Percentiles rank a stretch among this genome's conserved stretches.
phyloP scores from a whole-genome alignment of 2,888 invertebrate genomes.

The Brenthis hecate region DNA sequence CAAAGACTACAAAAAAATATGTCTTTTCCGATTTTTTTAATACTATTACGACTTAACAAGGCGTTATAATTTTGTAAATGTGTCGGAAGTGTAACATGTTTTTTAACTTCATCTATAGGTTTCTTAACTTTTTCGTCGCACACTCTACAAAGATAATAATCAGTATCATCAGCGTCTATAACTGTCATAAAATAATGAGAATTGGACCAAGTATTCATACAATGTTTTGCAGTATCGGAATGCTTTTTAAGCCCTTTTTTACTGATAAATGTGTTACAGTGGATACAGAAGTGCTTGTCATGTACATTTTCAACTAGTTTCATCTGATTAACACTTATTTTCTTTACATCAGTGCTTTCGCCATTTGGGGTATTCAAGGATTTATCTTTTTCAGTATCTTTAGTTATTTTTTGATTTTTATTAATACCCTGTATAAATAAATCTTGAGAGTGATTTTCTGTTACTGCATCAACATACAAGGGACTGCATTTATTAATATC shows the following conservation, averaged over 20 bases:
- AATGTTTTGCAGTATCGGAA: slow-evolving; percentile 16
- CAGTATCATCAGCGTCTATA: neutral
- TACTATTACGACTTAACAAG: neutral
- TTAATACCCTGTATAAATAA: neutral
- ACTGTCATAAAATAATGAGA: slow-evolving; percentile 24
- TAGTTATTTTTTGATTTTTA: neutral
- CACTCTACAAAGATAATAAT: slow-evolving; percentile 27
- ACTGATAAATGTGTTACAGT: slow-evolving; percentile 25
- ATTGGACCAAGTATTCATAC: slow-evolving; percentile 20
- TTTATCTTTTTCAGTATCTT: neutral
- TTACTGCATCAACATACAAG: no score
- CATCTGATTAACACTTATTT: neutral
- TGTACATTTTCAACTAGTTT: neutral
- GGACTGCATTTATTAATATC: no score
- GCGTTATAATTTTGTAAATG: slow-evolving; percentile 6
- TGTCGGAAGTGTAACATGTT: neutral
- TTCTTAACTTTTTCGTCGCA: slow-evolving; percentile 23
- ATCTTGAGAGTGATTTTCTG: neutral
- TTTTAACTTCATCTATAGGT: neutral
- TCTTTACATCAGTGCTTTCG: neutral
- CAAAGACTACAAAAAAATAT: slow-evolving; percentile 2
- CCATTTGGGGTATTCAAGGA: neutral
- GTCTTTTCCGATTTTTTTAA: neutral
- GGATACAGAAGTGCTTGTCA: slow-evolving; percentile 20
- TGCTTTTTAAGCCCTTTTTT: slow-evolving; percentile 12